These are phyloP conservation scores for Andinoacara biseriatus DNA, from an alignment of 2,113 vertebrate genomes.

Conservation along the genomic window DNA sequence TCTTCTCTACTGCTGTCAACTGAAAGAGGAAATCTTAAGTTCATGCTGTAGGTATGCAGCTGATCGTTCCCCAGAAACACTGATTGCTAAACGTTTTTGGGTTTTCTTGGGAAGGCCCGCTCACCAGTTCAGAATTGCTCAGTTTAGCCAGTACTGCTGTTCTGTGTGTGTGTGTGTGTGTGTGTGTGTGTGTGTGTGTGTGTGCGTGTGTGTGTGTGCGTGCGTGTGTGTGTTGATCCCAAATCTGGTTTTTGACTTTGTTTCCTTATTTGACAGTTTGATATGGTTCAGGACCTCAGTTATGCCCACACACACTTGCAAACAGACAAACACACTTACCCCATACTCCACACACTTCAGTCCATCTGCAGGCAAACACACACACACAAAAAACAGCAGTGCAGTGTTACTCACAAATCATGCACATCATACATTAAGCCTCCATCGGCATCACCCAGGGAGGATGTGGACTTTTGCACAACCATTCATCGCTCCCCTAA, in stretches of 20 bases:
- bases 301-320: not conserved
- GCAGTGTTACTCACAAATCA: constrained; percentile 10
- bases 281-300: constrained; percentile 1
- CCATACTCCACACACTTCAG: not conserved
- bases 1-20: constrained; percentile 14
- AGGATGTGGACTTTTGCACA: constrained; percentile 66
- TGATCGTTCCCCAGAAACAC: constrained; percentile 3
- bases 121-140: not conserved
- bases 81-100: not conserved
- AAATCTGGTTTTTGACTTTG: not conserved
- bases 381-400: not conserved
- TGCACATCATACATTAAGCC: constrained; percentile 18
- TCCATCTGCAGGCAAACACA: not conserved
- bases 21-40: constrained; percentile 42
- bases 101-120: constrained; percentile 16
- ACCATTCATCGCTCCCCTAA: constrained; percentile 72
- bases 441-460: constrained; percentile 44
- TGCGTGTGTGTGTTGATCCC: not conserved
- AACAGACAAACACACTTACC: not conserved
- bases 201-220: not conserved
- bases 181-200: not conserved
- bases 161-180: not conserved
- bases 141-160: not conserved
- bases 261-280: constrained; percentile 13
- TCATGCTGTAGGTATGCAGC: constrained; percentile 31